Evolutionary conservation across 2,797 vertebrate species (phyloP), one percentile per base, ranked within the genome.

Genomic region (Chelonia mydas): DNA sequence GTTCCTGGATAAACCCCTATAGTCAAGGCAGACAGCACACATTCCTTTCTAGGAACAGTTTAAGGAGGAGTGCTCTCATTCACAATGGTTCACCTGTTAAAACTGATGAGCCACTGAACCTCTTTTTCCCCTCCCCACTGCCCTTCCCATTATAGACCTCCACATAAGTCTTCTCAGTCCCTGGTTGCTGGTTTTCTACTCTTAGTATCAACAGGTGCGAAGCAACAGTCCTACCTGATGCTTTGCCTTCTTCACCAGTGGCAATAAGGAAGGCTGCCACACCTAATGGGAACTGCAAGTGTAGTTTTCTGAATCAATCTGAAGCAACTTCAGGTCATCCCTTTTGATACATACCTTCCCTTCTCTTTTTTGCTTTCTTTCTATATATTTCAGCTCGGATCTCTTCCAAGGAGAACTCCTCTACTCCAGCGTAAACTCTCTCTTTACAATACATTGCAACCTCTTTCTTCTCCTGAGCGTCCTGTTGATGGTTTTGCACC

Each of bases 331-430:
- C 7, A 41, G 1, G 6, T 31, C 59, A 86, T 16, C 31, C 50
- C 45, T 57, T 82, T 11, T 49, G 78, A 65, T 59, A 82, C 84
- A 55, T 88, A 99, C 98, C 98, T 98, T 98, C 97, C 0, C 96
- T 93, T 92, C 80, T 97, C 84, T 97, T 97, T 27, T 97, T 97
- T 1, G 95, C 95, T 97, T 99, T 99, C 96, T 99, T 99, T n/a
- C 99, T 98, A 97, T 98, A 99, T 90, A 98, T 98, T 92, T 99
- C 99, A 37, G 99, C 99, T 15, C 99, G 97, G 92, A 99, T 98
- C 95, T 99, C 99, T 97, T 99, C 99, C 33, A 99, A 99, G 92
- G 99, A 99, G 97, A 99, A 99, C 78, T 99, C 99, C 0, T 98
- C 97, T 1, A 99, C 98, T 25, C 99, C 99, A 41, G 98, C 99